Evolutionary conservation across 2,888 invertebrate species (phyloP).

Genomic region (Drosophila putrida): DNA sequence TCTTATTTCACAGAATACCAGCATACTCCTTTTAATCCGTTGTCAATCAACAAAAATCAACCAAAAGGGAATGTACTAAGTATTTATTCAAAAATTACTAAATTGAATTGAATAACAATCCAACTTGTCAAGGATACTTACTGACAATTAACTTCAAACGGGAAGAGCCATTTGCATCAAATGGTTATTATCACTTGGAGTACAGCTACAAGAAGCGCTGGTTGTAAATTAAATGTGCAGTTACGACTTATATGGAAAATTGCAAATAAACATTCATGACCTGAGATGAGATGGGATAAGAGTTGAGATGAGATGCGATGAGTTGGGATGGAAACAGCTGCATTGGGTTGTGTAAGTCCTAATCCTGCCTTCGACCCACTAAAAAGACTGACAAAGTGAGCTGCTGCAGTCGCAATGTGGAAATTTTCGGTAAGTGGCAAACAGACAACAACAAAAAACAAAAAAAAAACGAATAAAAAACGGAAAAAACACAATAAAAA

Average conservation of each 20-base stretch:
- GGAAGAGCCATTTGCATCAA: too few species aligned
- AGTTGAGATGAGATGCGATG: too few species aligned
- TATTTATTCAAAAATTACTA: too few species aligned
- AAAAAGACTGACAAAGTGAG: constrained; percentile 15
- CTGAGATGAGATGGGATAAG: too few species aligned
- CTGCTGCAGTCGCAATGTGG: constrained; percentile 59
- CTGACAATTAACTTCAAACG: too few species aligned
- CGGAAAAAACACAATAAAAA: constrained; percentile 34
- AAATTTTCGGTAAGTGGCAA: constrained; percentile 57
- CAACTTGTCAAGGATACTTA: too few species aligned
- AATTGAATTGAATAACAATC: too few species aligned
- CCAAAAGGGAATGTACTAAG: too few species aligned
- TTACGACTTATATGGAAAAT: constrained; percentile 17
- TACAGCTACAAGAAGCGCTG: constrained; percentile 16
- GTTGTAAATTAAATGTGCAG: constrained; percentile 26
- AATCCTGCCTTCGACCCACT: constrained; percentile 59
- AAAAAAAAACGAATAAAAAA: not conserved
- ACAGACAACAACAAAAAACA: constrained; percentile 22
- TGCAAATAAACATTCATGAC: constrained; percentile 19
- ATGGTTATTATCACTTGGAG: constrained; percentile 10
- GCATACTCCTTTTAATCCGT: too few species aligned
- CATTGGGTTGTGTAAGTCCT: constrained; percentile 50
- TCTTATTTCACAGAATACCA: too few species aligned
- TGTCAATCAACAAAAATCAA: too few species aligned
- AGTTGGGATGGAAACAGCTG: constrained; percentile 40